phyloP scores from a whole-genome alignment of 2,888 invertebrate genomes.

The Nomada flava region DNA sequence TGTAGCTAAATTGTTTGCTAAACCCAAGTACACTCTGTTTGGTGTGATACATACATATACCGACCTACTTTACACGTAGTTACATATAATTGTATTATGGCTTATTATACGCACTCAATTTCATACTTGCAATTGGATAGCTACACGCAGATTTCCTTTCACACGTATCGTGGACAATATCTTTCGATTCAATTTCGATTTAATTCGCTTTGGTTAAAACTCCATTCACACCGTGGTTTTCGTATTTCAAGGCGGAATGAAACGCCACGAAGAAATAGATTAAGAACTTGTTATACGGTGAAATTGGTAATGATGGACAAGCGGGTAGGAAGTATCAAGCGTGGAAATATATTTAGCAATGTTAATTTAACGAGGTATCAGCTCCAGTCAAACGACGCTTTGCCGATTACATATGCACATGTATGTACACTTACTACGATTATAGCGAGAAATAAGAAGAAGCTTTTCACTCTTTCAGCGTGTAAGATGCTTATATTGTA shows the following conservation, averaged over 20 bases:
- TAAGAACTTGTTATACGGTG: conserved; percentile 1
- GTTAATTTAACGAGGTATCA: conserved; percentile 40
- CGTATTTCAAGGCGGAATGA: background rate
- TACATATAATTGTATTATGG: conserved; percentile 53
- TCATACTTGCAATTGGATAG: conserved; percentile 43
- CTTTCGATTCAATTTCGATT: conserved; percentile 15
- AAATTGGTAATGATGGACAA: conserved; percentile 18
- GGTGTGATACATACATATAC: conserved; percentile 7
- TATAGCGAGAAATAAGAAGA: conserved; percentile 1
- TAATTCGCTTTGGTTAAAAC: background rate
- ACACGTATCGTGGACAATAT: conserved; percentile 15
- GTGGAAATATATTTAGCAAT: conserved; percentile 43
- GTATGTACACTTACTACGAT: background rate
- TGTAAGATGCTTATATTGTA: background rate
- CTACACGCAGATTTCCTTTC: conserved; percentile 39
- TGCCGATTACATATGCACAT: background rate
- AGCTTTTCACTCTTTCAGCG: background rate
- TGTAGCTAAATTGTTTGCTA: conserved; percentile 43
- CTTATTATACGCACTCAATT: conserved; percentile 50
- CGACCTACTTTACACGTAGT: conserved; percentile 55
- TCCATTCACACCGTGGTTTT: background rate
- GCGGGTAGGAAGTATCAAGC: conserved; percentile 11
- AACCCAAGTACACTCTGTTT: conserved; percentile 25
- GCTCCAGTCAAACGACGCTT: conserved; percentile 7
- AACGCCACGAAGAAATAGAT: background rate